phyloP scores from a whole-genome alignment of 2,113 vertebrate species.

The Sialia sialis region DNA sequence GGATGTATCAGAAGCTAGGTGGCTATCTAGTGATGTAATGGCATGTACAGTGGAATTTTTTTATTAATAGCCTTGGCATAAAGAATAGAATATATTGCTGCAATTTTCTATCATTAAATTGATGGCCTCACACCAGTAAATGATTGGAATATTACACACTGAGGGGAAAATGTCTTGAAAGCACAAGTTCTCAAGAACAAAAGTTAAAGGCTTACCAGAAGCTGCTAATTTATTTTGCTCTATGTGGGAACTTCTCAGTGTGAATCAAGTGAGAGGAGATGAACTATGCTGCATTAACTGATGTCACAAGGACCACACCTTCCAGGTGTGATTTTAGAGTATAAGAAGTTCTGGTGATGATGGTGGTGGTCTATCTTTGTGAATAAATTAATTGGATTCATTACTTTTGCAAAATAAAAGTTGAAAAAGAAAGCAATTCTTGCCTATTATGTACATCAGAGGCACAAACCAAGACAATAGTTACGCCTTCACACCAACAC shows the following conservation, averaged over 20 bases:
- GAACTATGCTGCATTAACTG: neutral
- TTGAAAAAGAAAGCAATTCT: neutral
- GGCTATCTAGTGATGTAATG: neutral
- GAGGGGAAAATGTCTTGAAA: neutral
- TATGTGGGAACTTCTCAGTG: neutral
- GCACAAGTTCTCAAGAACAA: neutral
- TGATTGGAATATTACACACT: neutral
- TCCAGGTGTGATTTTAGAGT: neutral
- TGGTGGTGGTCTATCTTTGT: neutral
- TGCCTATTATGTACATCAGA: neutral
- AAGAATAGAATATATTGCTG: neutral
- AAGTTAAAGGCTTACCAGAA: neutral
- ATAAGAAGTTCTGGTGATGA: neutral
- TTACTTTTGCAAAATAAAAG: neutral
- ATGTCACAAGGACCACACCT: neutral
- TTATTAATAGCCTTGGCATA: neutral
- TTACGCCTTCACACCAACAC: neutral
- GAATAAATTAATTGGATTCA: neutral
- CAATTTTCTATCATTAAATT: neutral
- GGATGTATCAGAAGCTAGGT: neutral
- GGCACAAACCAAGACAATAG: rapidly evolving
- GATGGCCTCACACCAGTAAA: neutral
- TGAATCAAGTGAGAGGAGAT: neutral
- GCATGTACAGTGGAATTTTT: neutral
- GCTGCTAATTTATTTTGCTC: neutral